These are phyloP conservation scores for Drosophila azteca DNA, from an alignment of 1,140 invertebrate species.

Conservation along the genomic window DNA sequence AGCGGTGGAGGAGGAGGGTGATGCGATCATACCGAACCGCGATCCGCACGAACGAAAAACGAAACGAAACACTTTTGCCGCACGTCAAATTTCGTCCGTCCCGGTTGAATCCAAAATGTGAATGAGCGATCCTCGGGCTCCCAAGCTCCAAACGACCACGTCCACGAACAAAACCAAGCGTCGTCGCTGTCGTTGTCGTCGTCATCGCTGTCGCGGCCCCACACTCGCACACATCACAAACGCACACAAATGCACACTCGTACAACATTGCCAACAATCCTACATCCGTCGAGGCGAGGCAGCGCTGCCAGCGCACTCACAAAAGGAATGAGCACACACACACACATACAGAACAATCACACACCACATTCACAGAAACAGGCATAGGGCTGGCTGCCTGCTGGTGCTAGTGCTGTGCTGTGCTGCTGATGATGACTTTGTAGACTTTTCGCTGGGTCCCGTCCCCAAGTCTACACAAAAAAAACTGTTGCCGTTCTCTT, in stretches of 20 bases:
- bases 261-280: conserved; percentile 55
- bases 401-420: too few relatives aligned
- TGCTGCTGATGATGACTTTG: conserved; percentile 16
- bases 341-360: conserved; percentile 7
- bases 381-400: conserved; percentile 32
- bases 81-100: conserved; percentile 71
- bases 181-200: conserved; percentile 45
- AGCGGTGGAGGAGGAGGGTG: conserved; percentile 44
- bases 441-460: conserved; percentile 55
- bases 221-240: conserved; percentile 18
- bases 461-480: conserved; percentile 68
- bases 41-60: conserved; percentile 43
- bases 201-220: conserved; percentile 36
- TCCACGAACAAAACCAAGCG: too few relatives aligned
- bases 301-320: conserved; percentile 54
- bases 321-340: conserved; percentile 59
- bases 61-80: conserved; percentile 60
- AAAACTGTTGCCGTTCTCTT: too few relatives aligned
- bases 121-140: conserved; percentile 76
- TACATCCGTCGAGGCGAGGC: conserved; percentile 64
- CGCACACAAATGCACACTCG: not conserved
- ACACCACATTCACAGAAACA: conserved; percentile 17
- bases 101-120: conserved; percentile 72
- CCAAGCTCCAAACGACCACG: conserved; percentile 58
- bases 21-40: conserved; percentile 46